A percentile compares a stretch with the other conserved stretches of the same genome.
phyloP scores from a whole-genome alignment of 2,797 vertebrate genomes.

The Decapterus maruadsi region DNA sequence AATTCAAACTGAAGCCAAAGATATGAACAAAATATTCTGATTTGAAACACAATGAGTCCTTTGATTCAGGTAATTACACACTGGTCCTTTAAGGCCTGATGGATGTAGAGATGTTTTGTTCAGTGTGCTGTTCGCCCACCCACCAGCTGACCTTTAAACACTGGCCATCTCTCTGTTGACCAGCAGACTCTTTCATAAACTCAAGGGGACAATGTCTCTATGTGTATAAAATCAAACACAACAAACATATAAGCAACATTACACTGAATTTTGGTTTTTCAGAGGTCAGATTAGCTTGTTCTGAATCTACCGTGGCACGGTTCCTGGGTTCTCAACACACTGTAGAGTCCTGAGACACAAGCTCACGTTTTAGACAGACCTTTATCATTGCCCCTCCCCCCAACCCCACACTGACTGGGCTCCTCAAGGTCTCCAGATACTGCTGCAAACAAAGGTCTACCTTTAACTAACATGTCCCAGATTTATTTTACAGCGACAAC shows the following conservation, averaged over 20 bases:
- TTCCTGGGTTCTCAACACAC: background rate
- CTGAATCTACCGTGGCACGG: background rate
- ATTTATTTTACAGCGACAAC: background rate
- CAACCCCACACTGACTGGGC: too few relatives aligned
- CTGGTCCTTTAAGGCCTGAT: background rate
- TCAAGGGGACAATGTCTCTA: background rate
- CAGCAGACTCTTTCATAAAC: slow-evolving; percentile 20
- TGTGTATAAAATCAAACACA: slow-evolving; percentile 16
- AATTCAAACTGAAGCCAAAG: background rate
- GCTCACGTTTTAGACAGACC: too few relatives aligned
- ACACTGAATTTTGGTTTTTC: background rate
- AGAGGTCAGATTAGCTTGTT: background rate
- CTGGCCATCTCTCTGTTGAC: slow-evolving; percentile 20
- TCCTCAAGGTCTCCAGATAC: too few relatives aligned
- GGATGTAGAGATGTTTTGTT: slow-evolving; percentile 37
- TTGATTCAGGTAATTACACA: too few relatives aligned
- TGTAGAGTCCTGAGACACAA: background rate
- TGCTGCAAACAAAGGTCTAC: background rate
- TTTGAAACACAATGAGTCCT: too few relatives aligned
- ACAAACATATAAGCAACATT: background rate
- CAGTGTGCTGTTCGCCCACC: slow-evolving; percentile 29
- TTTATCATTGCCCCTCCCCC: too few relatives aligned
- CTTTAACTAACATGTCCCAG: background rate
- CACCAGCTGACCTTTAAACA: slow-evolving; percentile 59
- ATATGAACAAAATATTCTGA: background rate